Evolutionary conservation across 2,888 invertebrate genomes (phyloP), one percentile per base, ranked within the genome.

Genomic region (Protonemura montana): DNA sequence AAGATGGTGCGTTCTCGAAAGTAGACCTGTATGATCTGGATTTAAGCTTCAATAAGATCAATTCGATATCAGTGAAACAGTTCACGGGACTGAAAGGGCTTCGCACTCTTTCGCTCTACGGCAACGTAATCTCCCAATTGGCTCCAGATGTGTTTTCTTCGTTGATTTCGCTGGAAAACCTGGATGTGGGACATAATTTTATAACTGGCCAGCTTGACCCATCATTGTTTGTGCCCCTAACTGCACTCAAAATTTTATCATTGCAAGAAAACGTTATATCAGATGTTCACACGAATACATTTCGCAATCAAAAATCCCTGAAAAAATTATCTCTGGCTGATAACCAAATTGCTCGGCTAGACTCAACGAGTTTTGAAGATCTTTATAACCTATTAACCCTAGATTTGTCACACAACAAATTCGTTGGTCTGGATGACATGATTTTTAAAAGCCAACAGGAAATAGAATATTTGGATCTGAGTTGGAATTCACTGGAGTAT

Each of bases 381-480:
- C 28, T 85, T 35, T 35, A 85, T n/a, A 59, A 85, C 25, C 25
- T 85, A 21, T 28, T 59, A 42, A 59, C 3, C 25, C 10, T 85
- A 0, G 92, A 92, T n/a, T 91, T 94, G 87, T 91, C 92, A 0
- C 92, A 92, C 87, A 93, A 93, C 88, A 91, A 92, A 27, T 90
- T 94, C 3, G 89, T 90, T 0, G 90, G 91, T 59, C 89, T 93
- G 88, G 26, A 78, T 7, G 92, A 93, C 0, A 91, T 91, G 0
- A 93, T 93, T 88, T 92, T 93, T 88, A 92, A 92, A 0, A 92
- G 92, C 7, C 90, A 93, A 28, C 90, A 90, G 5, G 87, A 88
- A 0, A 88, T 94, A 13, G 91, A 92, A 90, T 92, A 91, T 42
- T 88, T 94, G n/a, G 93, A 94, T 89, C 89, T 94, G 0, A 93